Conservation (phyloP, 1,140 invertebrate species). For the Drosophila oshimai region DNA sequence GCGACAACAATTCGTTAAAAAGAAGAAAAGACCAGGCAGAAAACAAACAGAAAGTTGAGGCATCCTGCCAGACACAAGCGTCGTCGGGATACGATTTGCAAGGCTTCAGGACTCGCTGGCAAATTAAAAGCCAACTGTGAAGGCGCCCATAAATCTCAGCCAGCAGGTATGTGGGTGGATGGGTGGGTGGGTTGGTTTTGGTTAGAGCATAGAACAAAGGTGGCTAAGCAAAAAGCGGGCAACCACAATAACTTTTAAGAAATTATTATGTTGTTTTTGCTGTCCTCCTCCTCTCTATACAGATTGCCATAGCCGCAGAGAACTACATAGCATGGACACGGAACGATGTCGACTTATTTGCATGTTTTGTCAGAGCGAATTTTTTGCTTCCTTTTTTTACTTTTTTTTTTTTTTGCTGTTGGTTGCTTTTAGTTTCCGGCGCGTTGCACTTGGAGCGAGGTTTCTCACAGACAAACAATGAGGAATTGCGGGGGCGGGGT, state of each 20-base stretch:
- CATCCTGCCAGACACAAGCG: conserved; percentile 42
- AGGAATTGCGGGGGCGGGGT: conserved; percentile 53
- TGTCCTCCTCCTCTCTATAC: not conserved
- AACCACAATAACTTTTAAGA: conserved; percentile 57
- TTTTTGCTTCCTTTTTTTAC: not conserved
- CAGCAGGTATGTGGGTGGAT: conserved; percentile 13
- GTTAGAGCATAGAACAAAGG: conserved; percentile 57
- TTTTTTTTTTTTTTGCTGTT: conserved; percentile 26
- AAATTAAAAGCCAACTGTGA: conserved; percentile 71
- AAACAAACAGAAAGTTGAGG: conserved; percentile 61
- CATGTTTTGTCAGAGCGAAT: conserved; percentile 32
- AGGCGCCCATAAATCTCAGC: conserved; percentile 66
- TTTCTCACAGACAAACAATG: conserved; percentile 68
- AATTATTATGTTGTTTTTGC: conserved; percentile 45
- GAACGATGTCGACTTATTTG: conserved; percentile 54
- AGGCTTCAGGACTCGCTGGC: conserved; percentile 50
- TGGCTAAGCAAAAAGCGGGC: conserved; percentile 25
- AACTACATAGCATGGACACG: conserved; percentile 33
- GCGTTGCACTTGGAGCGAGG: conserved; percentile 51
- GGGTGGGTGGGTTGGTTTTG: not conserved
- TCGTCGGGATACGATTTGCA: conserved; percentile 43
- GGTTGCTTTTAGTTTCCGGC: conserved; percentile 59
- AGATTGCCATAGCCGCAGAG: conserved; percentile 19
- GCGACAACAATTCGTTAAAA: conserved; percentile 58
- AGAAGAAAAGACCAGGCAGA: conserved; percentile 36